Evolutionary conservation across 1,140 invertebrate genomes (phyloP).

Genomic region (Calliopsis andreniformis): DNA sequence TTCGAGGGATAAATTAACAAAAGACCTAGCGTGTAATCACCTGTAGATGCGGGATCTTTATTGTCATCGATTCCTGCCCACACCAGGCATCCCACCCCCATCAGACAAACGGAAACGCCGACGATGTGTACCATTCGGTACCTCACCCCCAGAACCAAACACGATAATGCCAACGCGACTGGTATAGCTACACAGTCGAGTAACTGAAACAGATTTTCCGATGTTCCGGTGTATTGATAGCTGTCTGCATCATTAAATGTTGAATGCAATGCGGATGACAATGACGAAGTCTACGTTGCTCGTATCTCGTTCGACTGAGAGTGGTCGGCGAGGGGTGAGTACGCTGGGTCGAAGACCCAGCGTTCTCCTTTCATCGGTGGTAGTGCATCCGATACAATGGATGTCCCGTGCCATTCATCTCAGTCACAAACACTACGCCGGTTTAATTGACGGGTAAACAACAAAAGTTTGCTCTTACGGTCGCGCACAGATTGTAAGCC

Average conservation of each 20-base stretch:
- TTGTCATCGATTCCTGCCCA: conserved; percentile 90
- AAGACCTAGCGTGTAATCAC: conserved; percentile 72
- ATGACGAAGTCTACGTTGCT: conserved; percentile 1
- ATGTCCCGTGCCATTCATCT: conserved; percentile 35
- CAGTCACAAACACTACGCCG: background rate
- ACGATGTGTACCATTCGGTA: conserved; percentile 90
- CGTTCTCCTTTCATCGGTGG: conserved; percentile 21
- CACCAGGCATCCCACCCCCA: conserved; percentile 92
- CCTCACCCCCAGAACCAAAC: conserved; percentile 85
- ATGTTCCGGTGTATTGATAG: background rate
- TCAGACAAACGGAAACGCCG: conserved; percentile 90
- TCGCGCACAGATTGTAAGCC: background rate
- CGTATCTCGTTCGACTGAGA: conserved; percentile 31
- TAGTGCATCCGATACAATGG: conserved; percentile 29
- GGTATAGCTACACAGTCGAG: conserved; percentile 94
- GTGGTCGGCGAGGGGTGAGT: conserved; percentile 8
- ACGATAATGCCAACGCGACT: conserved; percentile 89
- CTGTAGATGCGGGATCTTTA: conserved; percentile 82
- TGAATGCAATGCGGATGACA: background rate
- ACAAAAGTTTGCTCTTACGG: conserved; percentile 2
- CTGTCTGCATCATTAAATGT: background rate
- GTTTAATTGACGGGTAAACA: conserved; percentile 18
- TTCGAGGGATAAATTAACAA: too few relatives aligned
- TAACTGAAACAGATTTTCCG: conserved; percentile 84
- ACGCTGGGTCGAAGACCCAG: conserved; percentile 34